Evolutionary conservation across 2,888 invertebrate genomes (phyloP).

Genomic region (Philaethria dido): DNA sequence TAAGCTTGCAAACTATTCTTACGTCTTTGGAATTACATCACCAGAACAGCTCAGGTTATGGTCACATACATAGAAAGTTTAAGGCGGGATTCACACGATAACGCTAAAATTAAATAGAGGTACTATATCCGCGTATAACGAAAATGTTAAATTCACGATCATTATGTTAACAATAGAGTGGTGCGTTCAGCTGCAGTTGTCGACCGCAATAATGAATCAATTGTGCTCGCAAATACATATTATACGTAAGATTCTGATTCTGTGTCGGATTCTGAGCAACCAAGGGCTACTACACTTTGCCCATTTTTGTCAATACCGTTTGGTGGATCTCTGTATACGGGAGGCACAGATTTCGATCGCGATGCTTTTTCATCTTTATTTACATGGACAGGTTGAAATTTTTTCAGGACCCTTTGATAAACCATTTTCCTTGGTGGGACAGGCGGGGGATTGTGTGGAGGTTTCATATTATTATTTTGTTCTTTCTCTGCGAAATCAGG

Average conservation of each 20-base stretch:
- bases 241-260: slow-evolving; percentile 81
- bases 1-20: slow-evolving; percentile 76
- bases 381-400: slow-evolving; percentile 86
- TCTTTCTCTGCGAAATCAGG: slow-evolving; percentile 69
- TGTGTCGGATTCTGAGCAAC: slow-evolving; percentile 78
- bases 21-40: slow-evolving; percentile 83
- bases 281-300: slow-evolving; percentile 70
- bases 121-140: slow-evolving; percentile 30
- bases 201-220: slow-evolving; percentile 41
- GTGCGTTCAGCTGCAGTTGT: slow-evolving; percentile 41
- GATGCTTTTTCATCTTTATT: slow-evolving; percentile 82
- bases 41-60: slow-evolving; percentile 81
- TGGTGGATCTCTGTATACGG: slow-evolving; percentile 73
- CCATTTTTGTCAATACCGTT: slow-evolving; percentile 65
- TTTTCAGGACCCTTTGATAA: slow-evolving; percentile 81
- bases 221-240: slow-evolving; percentile 39
- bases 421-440: slow-evolving; percentile 83
- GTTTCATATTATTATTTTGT: slow-evolving; percentile 68
- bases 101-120: slow-evolving; percentile 50
- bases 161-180: slow-evolving; percentile 1
- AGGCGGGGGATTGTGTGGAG: slow-evolving; percentile 84
- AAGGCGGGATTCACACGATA: slow-evolving; percentile 76
- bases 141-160: background rate
- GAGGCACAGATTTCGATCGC: slow-evolving; percentile 77
- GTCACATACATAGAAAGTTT: slow-evolving; percentile 72